Evolutionary conservation across 2,113 vertebrate genomes (phyloP).

Genomic region (Callionymus lyra): DNA sequence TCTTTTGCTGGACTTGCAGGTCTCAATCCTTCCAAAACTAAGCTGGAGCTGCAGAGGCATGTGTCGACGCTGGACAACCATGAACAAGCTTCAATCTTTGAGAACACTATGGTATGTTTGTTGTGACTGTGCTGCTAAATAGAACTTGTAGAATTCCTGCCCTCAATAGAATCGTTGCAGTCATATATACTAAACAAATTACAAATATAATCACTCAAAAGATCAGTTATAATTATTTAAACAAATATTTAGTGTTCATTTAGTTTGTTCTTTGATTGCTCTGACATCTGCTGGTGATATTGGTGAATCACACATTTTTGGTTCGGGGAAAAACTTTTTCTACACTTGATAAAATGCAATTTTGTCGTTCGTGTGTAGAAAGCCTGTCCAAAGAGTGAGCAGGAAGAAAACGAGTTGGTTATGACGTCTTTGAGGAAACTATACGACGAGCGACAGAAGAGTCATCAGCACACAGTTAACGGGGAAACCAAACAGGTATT

Average conservation of each 20-base stretch:
- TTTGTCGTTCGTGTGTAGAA: conserved; percentile 63
- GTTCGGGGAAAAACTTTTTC: too few relatives aligned
- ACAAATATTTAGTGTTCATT: too few relatives aligned
- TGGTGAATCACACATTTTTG: conserved; percentile 28
- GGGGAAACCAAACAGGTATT: conserved; percentile 76
- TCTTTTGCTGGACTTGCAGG: conserved; percentile 65
- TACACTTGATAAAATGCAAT: too few relatives aligned
- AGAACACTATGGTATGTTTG: conserved; percentile 80
- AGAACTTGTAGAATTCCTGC: conserved; percentile 1
- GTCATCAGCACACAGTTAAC: conserved; percentile 70
- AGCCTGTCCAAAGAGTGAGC: conserved; percentile 80
- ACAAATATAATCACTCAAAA: too few relatives aligned
- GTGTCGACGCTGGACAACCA: conserved; percentile 82
- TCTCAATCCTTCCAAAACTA: conserved; percentile 82
- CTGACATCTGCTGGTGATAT: conserved; percentile 45
- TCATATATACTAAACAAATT: too few relatives aligned
- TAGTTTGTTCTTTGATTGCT: too few relatives aligned
- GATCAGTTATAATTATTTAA: too few relatives aligned
- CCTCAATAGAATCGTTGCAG: too few relatives aligned
- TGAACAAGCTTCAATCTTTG: conserved; percentile 87
- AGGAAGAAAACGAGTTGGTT: conserved; percentile 87
- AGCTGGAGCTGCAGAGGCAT: conserved; percentile 90
- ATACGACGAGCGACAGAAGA: conserved; percentile 86
- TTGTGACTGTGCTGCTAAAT: conserved; percentile 2
- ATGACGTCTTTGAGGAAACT: conserved; percentile 76